phyloP scores from a whole-genome alignment of 2,113 vertebrate species.

The Oreochromis niloticus region DNA sequence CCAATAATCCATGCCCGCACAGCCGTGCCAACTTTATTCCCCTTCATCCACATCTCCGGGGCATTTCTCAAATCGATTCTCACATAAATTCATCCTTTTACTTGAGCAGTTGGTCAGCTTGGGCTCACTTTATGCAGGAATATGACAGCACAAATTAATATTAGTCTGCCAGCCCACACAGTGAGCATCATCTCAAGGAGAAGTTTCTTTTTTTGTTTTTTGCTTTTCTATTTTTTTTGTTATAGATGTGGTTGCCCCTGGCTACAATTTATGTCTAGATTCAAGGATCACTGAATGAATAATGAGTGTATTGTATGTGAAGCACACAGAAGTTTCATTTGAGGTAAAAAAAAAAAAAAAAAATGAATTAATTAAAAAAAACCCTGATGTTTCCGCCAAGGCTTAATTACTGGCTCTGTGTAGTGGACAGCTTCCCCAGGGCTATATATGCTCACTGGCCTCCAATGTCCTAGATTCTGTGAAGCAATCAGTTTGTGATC shows the following conservation, averaged over 20 bases:
- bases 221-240: not conserved
- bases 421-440: not conserved
- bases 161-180: not conserved
- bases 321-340: not conserved
- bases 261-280: not conserved
- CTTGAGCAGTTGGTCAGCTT: not conserved
- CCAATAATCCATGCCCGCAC: constrained; percentile 37
- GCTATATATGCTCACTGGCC: not conserved
- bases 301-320: not conserved
- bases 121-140: not conserved
- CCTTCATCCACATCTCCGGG: not conserved
- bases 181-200: not conserved
- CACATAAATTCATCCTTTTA: not conserved
- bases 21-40: constrained; percentile 25
- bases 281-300: not conserved
- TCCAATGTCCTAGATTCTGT: not conserved
- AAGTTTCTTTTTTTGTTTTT: not conserved
- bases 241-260: not conserved
- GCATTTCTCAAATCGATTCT: not conserved
- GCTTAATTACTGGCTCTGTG: not conserved
- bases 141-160: not conserved
- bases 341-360: not conserved
- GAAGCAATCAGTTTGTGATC: not conserved
- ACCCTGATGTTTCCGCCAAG: not conserved
- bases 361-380: not conserved